Evolutionary conservation across 2,888 invertebrate species (phyloP).

Genomic region (Mechanitis messenoides): DNA sequence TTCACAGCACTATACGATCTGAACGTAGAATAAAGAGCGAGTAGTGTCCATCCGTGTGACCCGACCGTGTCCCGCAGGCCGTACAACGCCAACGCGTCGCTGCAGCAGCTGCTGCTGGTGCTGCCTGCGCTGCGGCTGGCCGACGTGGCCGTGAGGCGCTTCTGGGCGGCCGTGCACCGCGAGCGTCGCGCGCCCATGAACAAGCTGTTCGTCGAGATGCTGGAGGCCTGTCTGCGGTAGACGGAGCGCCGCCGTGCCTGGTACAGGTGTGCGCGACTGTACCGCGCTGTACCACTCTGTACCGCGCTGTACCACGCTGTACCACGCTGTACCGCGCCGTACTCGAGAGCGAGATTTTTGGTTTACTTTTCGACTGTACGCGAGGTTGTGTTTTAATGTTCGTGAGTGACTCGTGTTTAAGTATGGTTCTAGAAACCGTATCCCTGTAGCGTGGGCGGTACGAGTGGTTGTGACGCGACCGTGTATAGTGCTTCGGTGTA

Average conservation of each 20-base stretch:
- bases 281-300: too few species aligned
- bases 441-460: too few species aligned
- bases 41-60: too few species aligned
- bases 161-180: conserved; percentile 92
- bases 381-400: too few species aligned
- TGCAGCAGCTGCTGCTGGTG: conserved; percentile 90
- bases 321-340: neutral
- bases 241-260: conserved; percentile 13
- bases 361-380: neutral
- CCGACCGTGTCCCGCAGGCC: conserved; percentile 67
- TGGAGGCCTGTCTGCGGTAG: conserved; percentile 86
- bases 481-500: too few species aligned
- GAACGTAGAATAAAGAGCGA: too few species aligned
- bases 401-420: too few species aligned
- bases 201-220: conserved; percentile 97
- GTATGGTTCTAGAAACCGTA: too few species aligned
- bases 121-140: conserved; percentile 93
- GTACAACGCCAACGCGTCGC: conserved; percentile 83
- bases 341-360: neutral
- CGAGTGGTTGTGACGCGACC: too few species aligned
- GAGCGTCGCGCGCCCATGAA: conserved; percentile 95
- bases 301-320: too few species aligned
- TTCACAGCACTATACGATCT: too few species aligned
- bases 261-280: too few species aligned
- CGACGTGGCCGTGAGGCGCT: conserved; percentile 90